These are phyloP conservation scores for Caenorhabditis zanzibari DNA, from an alignment of 2,888 invertebrate species.

Conservation along the genomic window DNA sequence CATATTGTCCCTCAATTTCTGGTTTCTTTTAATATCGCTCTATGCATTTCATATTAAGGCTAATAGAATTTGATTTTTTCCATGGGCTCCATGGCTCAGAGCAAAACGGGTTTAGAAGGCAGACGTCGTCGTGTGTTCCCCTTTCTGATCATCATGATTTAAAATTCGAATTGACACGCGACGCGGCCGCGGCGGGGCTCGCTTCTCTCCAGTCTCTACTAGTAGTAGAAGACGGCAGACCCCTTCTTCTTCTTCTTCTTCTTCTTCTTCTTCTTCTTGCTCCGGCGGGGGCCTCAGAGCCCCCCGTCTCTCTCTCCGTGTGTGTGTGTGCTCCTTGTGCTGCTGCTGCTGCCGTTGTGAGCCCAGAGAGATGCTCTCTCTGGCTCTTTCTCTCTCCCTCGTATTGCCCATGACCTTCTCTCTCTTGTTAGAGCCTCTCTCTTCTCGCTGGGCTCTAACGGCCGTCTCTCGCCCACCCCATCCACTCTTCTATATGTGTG, in stretches of 20 bases:
- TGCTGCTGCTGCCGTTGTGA: not conserved
- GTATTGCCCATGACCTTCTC: slow-evolving; percentile 44
- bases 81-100: too few relatives aligned
- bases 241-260: not conserved
- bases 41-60: not conserved
- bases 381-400: not conserved
- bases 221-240: not conserved
- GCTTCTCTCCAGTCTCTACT: too few relatives aligned
- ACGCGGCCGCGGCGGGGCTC: slow-evolving; percentile 32
- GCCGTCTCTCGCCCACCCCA: not conserved
- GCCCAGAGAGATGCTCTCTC: too few relatives aligned
- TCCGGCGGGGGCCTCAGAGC: not conserved
- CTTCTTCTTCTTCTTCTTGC: not conserved
- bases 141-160: slow-evolving; percentile 59
- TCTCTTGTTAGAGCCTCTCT: not conserved
- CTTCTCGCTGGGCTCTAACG: slow-evolving; percentile 3
- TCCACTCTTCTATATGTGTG: slow-evolving; percentile 33
- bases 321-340: slow-evolving; percentile 2
- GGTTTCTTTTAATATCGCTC: not conserved
- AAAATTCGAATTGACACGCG: slow-evolving; percentile 66
- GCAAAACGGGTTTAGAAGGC: too few relatives aligned
- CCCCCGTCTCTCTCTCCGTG: not conserved
- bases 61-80: too few relatives aligned
- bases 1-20: not conserved
- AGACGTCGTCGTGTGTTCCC: slow-evolving; percentile 9